A percentile compares a stretch with the other conserved stretches of the same genome.
phyloP scores from a whole-genome alignment of 2,797 vertebrate species.

The Fundulus diaphanus region DNA sequence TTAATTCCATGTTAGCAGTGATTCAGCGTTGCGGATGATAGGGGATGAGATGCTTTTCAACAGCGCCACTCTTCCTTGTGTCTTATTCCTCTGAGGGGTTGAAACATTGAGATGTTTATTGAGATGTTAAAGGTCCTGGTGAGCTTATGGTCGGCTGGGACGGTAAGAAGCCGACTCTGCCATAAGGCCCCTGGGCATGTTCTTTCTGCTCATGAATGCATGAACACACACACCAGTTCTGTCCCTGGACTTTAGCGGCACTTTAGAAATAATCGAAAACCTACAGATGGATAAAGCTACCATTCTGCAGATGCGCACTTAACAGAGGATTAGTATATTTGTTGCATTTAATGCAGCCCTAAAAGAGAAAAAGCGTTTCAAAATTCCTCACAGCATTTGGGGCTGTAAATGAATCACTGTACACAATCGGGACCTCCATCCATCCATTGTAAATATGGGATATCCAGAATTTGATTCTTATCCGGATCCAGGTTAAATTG shows the following conservation, averaged over 20 bases:
- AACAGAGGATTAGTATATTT: no score
- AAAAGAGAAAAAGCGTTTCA: no score
- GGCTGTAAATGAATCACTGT: no score
- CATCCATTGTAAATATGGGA: background rate
- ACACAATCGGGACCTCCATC: no score
- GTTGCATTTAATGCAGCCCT: no score
- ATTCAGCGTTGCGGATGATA: constrained; percentile 63
- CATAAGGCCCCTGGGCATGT: constrained; percentile 23
- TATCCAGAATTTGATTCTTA: background rate
- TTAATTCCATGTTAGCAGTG: constrained; percentile 75
- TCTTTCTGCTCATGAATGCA: constrained; percentile 38
- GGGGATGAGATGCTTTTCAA: constrained; percentile 52
- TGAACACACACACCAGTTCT: constrained; percentile 29
- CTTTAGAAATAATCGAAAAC: constrained; percentile 21
- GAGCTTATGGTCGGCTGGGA: constrained; percentile 34
- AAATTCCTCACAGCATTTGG: no score
- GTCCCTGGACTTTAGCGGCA: constrained; percentile 11
- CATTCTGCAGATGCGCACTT: background rate
- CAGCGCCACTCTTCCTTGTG: constrained; percentile 10
- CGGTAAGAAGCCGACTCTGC: constrained; percentile 23
- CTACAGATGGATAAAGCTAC: constrained; percentile 1
- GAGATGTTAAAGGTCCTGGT: constrained; percentile 13
- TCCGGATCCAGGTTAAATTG: background rate
- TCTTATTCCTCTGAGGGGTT: constrained; percentile 1
- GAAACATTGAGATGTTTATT: constrained; percentile 19